Evolutionary conservation across 2,888 invertebrate genomes (phyloP).

Genomic region (Seira ritae): DNA sequence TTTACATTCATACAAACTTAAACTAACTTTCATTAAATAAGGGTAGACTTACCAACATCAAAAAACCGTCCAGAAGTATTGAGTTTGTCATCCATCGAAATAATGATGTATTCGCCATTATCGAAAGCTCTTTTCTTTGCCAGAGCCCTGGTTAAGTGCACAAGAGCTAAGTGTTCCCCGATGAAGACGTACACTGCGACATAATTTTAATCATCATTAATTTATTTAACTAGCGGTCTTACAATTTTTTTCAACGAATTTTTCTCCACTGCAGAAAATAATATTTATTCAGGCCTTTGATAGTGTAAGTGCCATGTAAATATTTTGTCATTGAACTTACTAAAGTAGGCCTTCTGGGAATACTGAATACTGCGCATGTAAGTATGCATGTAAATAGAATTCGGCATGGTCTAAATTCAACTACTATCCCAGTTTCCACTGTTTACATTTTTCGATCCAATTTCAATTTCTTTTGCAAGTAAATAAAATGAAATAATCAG

Average conservation of each 20-base stretch:
- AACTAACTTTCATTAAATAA: no score
- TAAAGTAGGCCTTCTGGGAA: not conserved
- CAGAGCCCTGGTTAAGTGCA: slow-evolving; percentile 88
- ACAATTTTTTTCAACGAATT: no score
- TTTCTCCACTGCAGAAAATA: no score
- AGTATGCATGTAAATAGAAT: not conserved
- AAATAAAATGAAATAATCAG: no score
- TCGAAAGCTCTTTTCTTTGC: slow-evolving; percentile 85
- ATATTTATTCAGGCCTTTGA: no score
- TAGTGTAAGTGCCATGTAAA: no score
- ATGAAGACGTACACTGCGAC: slow-evolving; percentile 92
- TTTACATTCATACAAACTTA: no score
- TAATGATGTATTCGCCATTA: slow-evolving; percentile 89
- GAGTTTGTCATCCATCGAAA: slow-evolving; percentile 92
- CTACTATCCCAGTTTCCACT: no score
- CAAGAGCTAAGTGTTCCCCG: slow-evolving; percentile 90
- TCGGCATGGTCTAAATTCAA: no score
- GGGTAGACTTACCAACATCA: slow-evolving; percentile 76
- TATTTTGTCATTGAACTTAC: slow-evolving; percentile 16
- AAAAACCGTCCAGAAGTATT: slow-evolving; percentile 83
- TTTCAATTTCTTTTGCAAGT: no score
- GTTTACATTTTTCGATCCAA: no score
- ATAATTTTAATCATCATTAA: slow-evolving; percentile 40
- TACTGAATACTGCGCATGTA: not conserved
- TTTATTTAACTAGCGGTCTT: no score